phyloP scores from a whole-genome alignment of 1,140 invertebrate genomes.

The Leptoteleia sp. region DNA sequence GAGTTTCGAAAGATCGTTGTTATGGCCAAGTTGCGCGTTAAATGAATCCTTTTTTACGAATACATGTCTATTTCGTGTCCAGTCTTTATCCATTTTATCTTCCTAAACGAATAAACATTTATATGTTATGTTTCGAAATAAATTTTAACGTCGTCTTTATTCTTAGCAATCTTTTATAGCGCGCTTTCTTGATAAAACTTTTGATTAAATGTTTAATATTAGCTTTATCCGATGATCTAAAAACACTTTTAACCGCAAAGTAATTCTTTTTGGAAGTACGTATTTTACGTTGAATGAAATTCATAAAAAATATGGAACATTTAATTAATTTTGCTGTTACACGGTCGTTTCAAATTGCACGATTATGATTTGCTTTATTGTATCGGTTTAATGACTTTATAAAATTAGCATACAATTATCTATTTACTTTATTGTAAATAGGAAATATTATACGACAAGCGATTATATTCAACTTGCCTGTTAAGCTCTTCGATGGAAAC shows the following conservation, averaged over 20 bases:
- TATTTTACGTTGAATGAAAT: constrained; percentile 1
- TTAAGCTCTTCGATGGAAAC: constrained; percentile 30
- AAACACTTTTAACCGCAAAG: constrained; percentile 6
- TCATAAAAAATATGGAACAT: constrained; percentile 8
- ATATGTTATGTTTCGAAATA: constrained; percentile 51
- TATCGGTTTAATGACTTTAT: constrained; percentile 47
- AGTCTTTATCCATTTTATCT: constrained; percentile 55
- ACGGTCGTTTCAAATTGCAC: constrained; percentile 10
- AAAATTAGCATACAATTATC: constrained; percentile 45
- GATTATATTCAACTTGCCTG: constrained; percentile 30
- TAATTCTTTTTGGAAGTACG: constrained; percentile 6
- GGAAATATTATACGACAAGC: constrained; percentile 39
- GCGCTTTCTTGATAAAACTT: constrained; percentile 33
- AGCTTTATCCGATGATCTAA: constrained; percentile 15
- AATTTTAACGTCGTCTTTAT: constrained; percentile 55
- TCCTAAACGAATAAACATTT: constrained; percentile 57
- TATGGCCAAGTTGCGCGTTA: constrained; percentile 51
- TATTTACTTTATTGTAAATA: constrained; percentile 26
- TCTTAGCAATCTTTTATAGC: constrained; percentile 43
- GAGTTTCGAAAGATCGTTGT: constrained; percentile 56
- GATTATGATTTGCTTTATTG: constrained; percentile 29
- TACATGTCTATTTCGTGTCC: constrained; percentile 48
- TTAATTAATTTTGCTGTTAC: constrained; percentile 13
- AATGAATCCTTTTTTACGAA: constrained; percentile 46
- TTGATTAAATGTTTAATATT: constrained; percentile 39